Evolutionary conservation across 2,113 vertebrate species (phyloP).

Genomic region (Megalops atlanticus): DNA sequence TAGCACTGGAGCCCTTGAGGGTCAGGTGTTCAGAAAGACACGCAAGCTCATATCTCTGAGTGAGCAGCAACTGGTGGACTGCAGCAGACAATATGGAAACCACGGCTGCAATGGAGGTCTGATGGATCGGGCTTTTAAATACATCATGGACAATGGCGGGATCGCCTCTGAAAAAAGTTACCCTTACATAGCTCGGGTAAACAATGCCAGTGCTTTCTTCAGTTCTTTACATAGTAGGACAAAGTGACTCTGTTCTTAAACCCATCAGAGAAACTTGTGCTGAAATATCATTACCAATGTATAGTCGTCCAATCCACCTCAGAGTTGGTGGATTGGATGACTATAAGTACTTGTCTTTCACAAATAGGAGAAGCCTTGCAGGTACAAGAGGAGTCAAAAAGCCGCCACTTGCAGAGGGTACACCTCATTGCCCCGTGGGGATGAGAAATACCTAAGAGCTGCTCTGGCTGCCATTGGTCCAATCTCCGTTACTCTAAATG

Average conservation of each 20-base stretch:
- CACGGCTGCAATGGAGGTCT: constrained; percentile 8
- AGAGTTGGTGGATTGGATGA: no score
- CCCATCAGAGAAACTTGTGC: no score
- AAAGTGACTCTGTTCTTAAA: no score
- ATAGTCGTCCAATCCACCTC: no score
- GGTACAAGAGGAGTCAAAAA: constrained; percentile 17
- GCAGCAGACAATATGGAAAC: constrained; percentile 40
- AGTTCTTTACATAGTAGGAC: not conserved
- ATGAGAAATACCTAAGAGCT: constrained; percentile 27
- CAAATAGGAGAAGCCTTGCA: constrained; percentile 43
- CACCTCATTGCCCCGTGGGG: not conserved
- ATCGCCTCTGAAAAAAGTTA: constrained; percentile 47
- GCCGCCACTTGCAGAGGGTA: constrained; percentile 13
- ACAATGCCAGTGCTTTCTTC: fast-evolving
- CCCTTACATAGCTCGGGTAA: constrained; percentile 48
- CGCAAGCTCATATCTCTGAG: no score
- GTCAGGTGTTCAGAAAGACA: no score
- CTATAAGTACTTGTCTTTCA: not conserved
- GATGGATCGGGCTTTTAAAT: constrained; percentile 39
- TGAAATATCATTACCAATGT: no score
- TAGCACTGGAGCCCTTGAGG: no score
- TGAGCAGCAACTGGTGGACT: no score
- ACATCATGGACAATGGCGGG: constrained; percentile 31
- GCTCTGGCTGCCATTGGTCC: constrained; percentile 21
- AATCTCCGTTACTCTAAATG: not conserved